Evolutionary conservation across 1,140 invertebrate species (phyloP), one percentile per base, ranked within the genome.

Genomic region (Planococcus citri): DNA sequence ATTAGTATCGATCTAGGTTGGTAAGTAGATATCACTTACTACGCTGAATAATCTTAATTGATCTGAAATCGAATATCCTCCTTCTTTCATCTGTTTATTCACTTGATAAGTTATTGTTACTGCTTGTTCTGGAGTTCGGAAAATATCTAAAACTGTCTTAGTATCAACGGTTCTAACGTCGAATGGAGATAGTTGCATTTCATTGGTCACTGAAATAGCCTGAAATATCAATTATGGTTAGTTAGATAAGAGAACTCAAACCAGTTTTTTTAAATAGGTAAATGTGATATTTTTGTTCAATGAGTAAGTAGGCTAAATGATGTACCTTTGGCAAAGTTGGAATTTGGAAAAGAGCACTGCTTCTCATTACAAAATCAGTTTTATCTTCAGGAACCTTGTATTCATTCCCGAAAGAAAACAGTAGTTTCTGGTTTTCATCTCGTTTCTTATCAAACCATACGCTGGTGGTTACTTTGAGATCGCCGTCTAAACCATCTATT

Each of bases 391-490:
- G 60, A 24, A 64, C 17, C 1, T 64, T 64, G 17, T 64, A 64
- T 27, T 64, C 60, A 10, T 25, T 27, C 10, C 60, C 60, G 10
- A 27, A 25, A 6, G 60, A 64, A 24, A 64, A 6, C 60, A 25
- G 2, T 17, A 64, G 24, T 64, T 64, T 64, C 25, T 64, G 21
- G 60, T 9, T 64, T 25, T 64, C 60, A 25, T 64, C 60, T 22
- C 60, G 60, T 25, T 24, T 25, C 22, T 64, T 64, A 17, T 64
- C 60, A 20, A 64, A 64, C 60, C 60, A 64, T 21, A 64, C 60
- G 24, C 9, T 64, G 17, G 10, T 17, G 21, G 60, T 24, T 6
- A 64, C 21, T 64, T 20, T 64, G 21, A 64, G 1, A 17, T 64
- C 4, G 9, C 60, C 60, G 25, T 64, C 60, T 17, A 27, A 25